Conservation (phyloP, 2,797 vertebrate genomes). For the Spinus pinus region DNA sequence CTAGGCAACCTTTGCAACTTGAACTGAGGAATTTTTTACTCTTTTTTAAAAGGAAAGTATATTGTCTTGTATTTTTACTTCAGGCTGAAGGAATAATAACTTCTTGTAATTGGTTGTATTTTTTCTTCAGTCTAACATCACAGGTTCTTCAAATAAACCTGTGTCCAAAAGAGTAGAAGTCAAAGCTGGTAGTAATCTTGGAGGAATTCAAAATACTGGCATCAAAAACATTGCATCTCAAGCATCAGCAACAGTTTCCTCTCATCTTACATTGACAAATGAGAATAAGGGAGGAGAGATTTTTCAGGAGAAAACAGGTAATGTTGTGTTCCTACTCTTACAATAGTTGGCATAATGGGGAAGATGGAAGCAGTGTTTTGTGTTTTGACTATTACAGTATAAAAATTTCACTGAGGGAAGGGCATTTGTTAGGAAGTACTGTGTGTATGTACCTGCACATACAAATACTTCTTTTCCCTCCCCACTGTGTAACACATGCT, state of each 20-base stretch:
- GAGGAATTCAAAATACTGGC: slow-evolving; percentile 57
- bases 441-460: not conserved
- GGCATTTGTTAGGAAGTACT: not conserved
- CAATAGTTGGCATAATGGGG: not conserved
- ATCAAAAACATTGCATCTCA: slow-evolving; percentile 44
- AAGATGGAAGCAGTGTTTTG: not conserved
- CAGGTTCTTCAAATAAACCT: slow-evolving; percentile 70
- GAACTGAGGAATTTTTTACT: not conserved
- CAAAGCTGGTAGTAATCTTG: slow-evolving; percentile 22
- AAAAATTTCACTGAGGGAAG: not conserved
- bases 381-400: not conserved
- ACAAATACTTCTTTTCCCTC: not conserved
- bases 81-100: not conserved
- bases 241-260: slow-evolving; percentile 11
- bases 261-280: slow-evolving; percentile 40
- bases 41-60: not conserved
- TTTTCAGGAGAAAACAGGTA: slow-evolving; percentile 75
- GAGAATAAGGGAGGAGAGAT: slow-evolving; percentile 62
- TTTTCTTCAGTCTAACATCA: slow-evolving; percentile 72
- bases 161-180: slow-evolving; percentile 54
- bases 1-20: not conserved
- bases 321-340: not conserved
- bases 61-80: not conserved
- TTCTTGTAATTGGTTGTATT: slow-evolving; percentile 9
- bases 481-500: not conserved